These are phyloP conservation scores for Melanostigma gelatinosum DNA, from an alignment of 2,113 vertebrate species.

Conservation along the genomic window DNA sequence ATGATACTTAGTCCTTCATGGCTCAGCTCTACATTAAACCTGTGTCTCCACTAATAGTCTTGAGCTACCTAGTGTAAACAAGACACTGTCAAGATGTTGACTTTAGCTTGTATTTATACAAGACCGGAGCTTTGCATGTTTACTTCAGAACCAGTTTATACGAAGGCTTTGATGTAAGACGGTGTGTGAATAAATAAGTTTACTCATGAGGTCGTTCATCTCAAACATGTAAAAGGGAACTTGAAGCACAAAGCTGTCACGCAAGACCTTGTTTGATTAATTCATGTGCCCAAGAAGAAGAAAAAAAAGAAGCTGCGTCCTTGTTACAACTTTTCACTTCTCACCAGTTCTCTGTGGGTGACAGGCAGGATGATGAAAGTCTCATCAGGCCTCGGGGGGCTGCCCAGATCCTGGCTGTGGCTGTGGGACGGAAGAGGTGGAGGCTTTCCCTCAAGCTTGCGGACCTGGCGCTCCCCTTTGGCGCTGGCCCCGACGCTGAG, in stretches of 20 bases:
- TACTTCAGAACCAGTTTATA: conserved; percentile 37
- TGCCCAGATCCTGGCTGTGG: conserved; percentile 80
- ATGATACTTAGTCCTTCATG: conserved; percentile 5
- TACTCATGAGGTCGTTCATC: conserved; percentile 40
- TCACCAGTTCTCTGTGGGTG: conserved; percentile 82
- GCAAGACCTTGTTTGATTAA: conserved; percentile 25
- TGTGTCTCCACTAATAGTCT: conserved; percentile 20
- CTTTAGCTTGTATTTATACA: conserved; percentile 38
- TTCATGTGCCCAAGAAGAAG: neutral
- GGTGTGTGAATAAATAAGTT: conserved; percentile 21
- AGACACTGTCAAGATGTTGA: conserved; percentile 32
- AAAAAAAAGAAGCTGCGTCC: neutral
- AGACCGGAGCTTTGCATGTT: conserved; percentile 39
- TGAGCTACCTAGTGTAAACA: conserved; percentile 32
- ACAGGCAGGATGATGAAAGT: conserved; percentile 70
- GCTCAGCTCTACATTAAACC: conserved; percentile 25
- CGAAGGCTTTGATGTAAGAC: neutral
- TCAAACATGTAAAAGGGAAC: neutral
- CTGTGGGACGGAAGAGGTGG: conserved; percentile 68
- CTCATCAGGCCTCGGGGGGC: conserved; percentile 73
- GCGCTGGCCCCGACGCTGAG: conserved; percentile 80
- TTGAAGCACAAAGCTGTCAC: neutral
- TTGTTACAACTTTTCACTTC: conserved; percentile 23
- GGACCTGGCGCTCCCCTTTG: conserved; percentile 83
- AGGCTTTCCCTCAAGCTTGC: conserved; percentile 82